These are phyloP conservation scores for Pantherophis guttatus DNA, from an alignment of 2,113 vertebrate genomes.

Conservation along the genomic window DNA sequence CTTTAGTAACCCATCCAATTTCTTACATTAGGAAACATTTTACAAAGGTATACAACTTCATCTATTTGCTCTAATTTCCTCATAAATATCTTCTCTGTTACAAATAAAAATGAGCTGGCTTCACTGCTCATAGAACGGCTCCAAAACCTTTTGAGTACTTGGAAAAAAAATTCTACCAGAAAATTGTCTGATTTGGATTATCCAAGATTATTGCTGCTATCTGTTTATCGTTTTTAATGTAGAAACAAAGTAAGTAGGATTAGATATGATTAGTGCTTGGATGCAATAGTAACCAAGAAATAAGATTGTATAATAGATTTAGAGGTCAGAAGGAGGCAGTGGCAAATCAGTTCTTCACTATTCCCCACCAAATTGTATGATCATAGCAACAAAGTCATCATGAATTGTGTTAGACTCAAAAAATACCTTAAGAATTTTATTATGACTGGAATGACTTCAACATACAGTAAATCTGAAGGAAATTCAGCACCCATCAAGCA, in stretches of 20 bases:
- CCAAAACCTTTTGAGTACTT: neutral
- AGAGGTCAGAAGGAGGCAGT: neutral
- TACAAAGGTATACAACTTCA: neutral
- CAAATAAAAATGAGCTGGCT: neutral
- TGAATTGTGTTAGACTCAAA: neutral
- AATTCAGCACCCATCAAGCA: neutral
- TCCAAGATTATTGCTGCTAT: neutral
- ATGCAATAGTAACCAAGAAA: neutral
- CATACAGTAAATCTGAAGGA: neutral
- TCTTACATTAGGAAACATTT: neutral
- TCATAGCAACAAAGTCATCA: neutral
- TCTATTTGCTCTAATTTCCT: neutral
- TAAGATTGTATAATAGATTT: neutral
- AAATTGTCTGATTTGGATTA: neutral
- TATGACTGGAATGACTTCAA: neutral
- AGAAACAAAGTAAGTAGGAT: neutral
- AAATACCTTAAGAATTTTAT: neutral
- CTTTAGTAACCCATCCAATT: neutral
- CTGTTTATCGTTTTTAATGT: neutral
- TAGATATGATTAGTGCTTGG: neutral
- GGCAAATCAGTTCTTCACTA: neutral
- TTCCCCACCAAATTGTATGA: neutral
- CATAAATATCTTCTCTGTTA: neutral
- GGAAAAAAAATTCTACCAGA: neutral
- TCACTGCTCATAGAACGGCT: neutral